Evolutionary conservation across 2,113 vertebrate species (phyloP).

Genomic region (Pluvianellus socialis): DNA sequence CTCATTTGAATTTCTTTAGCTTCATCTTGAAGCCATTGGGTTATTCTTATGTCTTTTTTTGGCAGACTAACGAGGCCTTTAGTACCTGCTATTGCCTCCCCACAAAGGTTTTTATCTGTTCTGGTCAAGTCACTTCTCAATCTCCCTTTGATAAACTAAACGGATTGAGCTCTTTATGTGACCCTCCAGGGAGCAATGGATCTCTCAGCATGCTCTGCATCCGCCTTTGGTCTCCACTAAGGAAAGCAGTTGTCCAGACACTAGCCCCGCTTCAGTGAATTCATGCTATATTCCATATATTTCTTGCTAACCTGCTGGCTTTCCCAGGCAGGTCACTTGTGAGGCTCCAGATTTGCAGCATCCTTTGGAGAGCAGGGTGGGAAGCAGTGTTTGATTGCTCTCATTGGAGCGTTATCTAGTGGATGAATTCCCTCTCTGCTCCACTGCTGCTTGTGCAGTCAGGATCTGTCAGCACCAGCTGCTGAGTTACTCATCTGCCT

Average conservation of each 20-base stretch:
- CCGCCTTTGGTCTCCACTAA: background rate
- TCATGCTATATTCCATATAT: background rate
- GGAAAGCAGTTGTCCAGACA: background rate
- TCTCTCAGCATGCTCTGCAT: background rate
- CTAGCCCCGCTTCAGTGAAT: background rate
- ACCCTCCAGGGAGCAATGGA: background rate
- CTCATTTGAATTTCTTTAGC: background rate
- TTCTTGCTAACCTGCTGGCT: background rate
- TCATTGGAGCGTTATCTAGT: background rate
- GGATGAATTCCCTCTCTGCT: background rate
- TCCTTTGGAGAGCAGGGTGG: background rate
- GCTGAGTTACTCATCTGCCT: background rate
- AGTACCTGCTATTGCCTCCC: background rate
- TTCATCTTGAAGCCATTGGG: background rate
- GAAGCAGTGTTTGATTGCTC: background rate
- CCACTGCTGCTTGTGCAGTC: background rate
- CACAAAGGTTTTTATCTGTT: slow-evolving; percentile 30
- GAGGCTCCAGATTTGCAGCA: background rate
- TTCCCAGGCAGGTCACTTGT: background rate
- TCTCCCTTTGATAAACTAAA: background rate
- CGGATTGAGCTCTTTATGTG: background rate
- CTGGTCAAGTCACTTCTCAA: background rate
- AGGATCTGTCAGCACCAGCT: background rate
- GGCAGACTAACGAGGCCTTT: slow-evolving; percentile 8
- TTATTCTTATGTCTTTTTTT: background rate